phyloP scores from a whole-genome alignment of 2,113 vertebrate species.

The Pluvialis apricaria region DNA sequence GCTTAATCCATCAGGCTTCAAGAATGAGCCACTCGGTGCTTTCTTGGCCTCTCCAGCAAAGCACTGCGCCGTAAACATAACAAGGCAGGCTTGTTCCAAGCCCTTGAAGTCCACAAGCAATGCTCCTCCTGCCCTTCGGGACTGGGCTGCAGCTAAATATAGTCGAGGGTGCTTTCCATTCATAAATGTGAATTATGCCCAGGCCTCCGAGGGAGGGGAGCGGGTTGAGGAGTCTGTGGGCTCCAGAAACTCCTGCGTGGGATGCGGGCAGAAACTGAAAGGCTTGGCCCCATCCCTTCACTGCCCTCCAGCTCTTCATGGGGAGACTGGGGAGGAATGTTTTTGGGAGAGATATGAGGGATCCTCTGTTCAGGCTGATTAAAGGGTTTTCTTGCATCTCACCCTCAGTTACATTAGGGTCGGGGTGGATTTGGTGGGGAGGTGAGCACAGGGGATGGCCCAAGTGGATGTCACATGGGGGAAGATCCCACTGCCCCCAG shows the following conservation, averaged over 20 bases:
- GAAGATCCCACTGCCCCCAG: not conserved
- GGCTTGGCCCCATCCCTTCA: not conserved
- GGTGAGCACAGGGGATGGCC: not conserved
- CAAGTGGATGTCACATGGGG: not conserved
- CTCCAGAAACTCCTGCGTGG: not conserved
- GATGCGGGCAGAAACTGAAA: not conserved
- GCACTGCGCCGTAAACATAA: not conserved
- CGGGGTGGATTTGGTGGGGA: not conserved
- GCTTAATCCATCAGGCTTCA: slow-evolving; percentile 18
- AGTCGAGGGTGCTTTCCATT: slow-evolving; percentile 18
- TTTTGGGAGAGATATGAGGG: not conserved
- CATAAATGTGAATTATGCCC: not conserved
- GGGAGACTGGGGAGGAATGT: not conserved
- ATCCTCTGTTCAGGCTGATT: not conserved
- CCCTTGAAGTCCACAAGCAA: slow-evolving; percentile 11
- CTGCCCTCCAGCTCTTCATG: not conserved
- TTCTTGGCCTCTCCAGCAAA: slow-evolving; percentile 13
- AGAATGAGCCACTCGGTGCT: not conserved
- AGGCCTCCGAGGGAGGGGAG: not conserved
- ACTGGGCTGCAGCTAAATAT: slow-evolving; percentile 21
- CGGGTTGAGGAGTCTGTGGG: accelerated
- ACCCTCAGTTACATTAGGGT: not conserved
- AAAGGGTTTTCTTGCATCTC: not conserved
- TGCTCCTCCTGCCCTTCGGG: not conserved
- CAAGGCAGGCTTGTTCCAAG: slow-evolving; percentile 29